These are phyloP conservation scores for Takifugu flavidus DNA, from an alignment of 2,113 vertebrate genomes.

Conservation along the genomic window DNA sequence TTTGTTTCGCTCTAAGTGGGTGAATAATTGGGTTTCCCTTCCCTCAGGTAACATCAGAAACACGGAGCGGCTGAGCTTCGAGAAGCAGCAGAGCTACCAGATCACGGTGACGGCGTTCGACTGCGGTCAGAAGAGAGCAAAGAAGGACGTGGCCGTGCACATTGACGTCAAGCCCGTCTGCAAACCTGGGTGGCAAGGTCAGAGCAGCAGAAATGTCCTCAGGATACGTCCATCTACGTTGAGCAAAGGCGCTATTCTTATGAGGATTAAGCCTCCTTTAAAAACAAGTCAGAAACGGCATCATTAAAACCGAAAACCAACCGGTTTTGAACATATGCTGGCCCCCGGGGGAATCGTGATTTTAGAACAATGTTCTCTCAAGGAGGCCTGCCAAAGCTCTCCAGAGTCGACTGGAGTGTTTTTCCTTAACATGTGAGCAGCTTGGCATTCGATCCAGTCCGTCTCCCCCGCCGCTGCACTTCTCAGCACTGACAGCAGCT, in stretches of 20 bases:
- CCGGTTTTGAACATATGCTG: slow-evolving; percentile 10
- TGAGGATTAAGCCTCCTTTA: not conserved
- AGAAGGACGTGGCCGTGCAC: slow-evolving; percentile 83
- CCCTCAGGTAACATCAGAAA: slow-evolving; percentile 91
- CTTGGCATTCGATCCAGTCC: slow-evolving; percentile 45
- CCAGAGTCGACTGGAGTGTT: slow-evolving; percentile 43
- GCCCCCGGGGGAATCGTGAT: slow-evolving; percentile 33
- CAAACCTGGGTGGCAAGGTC: slow-evolving; percentile 99
- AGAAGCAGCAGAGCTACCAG: slow-evolving; percentile 88
- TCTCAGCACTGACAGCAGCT: slow-evolving; percentile 68
- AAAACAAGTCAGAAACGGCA: not conserved
- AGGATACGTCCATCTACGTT: not conserved
- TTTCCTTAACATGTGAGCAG: slow-evolving; percentile 37
- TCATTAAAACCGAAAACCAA: not conserved
- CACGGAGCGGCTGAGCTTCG: slow-evolving; percentile 91
- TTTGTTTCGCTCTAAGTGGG: not conserved
- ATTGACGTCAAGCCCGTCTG: slow-evolving; percentile 94
- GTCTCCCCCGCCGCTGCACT: slow-evolving; percentile 54
- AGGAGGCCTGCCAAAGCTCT: slow-evolving; percentile 52
- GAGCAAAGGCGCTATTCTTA: no score
- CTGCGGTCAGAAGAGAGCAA: slow-evolving; percentile 90
- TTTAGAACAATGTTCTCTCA: slow-evolving; percentile 46
- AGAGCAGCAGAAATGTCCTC: slow-evolving; percentile 32
- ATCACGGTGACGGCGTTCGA: slow-evolving; percentile 93
- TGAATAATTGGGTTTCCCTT: slow-evolving; percentile 1